A percentile compares a stretch with the other conserved stretches of the same genome.
These are phyloP conservation scores for Amphiduros pacificus DNA, from an alignment of 2,888 invertebrate genomes.

Conservation along the genomic window DNA sequence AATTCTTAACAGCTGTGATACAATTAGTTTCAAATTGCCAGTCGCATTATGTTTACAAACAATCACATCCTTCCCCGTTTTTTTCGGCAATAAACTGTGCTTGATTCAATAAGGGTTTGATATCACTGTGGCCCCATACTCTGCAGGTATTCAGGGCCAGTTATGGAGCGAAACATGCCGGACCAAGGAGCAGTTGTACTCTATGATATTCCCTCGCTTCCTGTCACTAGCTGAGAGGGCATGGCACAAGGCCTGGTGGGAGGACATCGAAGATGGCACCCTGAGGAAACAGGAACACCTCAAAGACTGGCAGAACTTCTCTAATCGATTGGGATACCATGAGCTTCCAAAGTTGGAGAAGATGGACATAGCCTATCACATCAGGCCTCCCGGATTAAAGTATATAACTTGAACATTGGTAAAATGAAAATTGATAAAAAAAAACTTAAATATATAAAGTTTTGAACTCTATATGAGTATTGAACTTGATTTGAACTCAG, in stretches of 20 bases:
- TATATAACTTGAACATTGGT: no score
- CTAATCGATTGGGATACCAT: constrained; percentile 43
- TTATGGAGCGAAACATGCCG: constrained; percentile 32
- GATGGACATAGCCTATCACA: constrained; percentile 40
- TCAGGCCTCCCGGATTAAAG: constrained; percentile 52
- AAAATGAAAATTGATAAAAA: no score
- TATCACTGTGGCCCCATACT: no score
- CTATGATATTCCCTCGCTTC: constrained; percentile 32
- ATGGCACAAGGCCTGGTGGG: constrained; percentile 42
- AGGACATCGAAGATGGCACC: constrained; percentile 35
- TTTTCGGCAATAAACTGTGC: no score
- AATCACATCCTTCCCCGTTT: no score
- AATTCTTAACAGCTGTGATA: no score
- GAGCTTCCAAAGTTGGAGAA: constrained; percentile 47
- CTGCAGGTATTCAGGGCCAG: constrained; percentile 28
- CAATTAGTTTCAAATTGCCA: no score
- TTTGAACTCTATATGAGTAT: no score
- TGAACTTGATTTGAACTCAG: no score
- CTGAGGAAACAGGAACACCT: constrained; percentile 24
- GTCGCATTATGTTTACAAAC: no score
- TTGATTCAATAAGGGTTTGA: no score
- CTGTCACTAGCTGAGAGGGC: constrained; percentile 34
- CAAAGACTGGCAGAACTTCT: constrained; percentile 47
- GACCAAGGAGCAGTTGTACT: constrained; percentile 21
- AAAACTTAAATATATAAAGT: no score